Conservation (phyloP, 2,113 vertebrate species). For the Corvus moneduloides region DNA sequence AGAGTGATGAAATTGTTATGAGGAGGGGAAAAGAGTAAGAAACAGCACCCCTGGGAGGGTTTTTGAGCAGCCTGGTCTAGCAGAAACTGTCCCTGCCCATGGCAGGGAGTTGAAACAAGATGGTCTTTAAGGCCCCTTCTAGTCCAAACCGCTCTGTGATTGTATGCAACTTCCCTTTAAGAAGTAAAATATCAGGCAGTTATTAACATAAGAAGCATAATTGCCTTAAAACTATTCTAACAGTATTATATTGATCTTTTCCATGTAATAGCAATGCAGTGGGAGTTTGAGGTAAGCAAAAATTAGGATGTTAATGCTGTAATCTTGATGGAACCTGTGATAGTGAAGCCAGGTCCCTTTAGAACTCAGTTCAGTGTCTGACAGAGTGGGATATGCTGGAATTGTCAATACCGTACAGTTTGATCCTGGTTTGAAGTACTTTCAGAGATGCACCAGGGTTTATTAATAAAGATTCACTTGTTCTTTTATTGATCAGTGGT, state of each 20-base stretch:
- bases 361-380: neutral
- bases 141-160: neutral
- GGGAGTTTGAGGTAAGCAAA: neutral
- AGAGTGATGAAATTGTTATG: neutral
- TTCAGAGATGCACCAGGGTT: neutral
- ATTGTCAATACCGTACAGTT: neutral
- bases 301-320: neutral
- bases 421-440: neutral
- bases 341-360: neutral
- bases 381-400: neutral
- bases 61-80: neutral
- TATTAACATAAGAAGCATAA: neutral
- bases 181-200: neutral
- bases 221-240: neutral
- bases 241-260: neutral
- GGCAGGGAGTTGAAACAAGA: neutral
- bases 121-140: neutral
- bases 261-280: neutral
- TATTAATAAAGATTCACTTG: constrained; percentile 14
- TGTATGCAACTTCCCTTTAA: neutral
- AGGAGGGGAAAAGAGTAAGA: neutral
- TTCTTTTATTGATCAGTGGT: constrained; percentile 10
- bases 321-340: neutral
- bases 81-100: neutral
- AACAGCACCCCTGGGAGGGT: neutral